These are phyloP conservation scores for Molossus alvarezi DNA, from an alignment of 2,797 vertebrate genomes.

Conservation along the genomic window DNA sequence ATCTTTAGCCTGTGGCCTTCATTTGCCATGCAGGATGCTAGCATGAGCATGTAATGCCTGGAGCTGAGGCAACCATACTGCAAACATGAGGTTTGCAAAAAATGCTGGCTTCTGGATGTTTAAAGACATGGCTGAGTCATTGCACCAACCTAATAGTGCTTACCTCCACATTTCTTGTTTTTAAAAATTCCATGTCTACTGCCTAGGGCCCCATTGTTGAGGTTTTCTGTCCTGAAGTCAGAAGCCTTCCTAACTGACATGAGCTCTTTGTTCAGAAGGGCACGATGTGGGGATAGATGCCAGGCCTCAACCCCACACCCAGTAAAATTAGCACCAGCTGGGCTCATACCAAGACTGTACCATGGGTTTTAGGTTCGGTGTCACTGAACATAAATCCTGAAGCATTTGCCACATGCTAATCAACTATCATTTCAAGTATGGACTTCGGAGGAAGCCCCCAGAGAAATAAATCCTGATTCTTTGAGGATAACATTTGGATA, in stretches of 20 bases:
- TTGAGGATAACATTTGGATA: constrained; percentile 32
- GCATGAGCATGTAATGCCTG: background rate
- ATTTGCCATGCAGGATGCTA: background rate
- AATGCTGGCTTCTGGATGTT: background rate
- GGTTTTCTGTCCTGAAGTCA: background rate
- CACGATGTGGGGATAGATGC: background rate
- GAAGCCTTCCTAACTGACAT: background rate
- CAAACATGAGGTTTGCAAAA: constrained; percentile 20
- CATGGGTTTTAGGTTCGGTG: background rate
- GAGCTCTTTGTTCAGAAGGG: background rate
- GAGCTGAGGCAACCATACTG: background rate
- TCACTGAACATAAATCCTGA: background rate
- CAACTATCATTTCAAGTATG: background rate
- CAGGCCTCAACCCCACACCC: background rate
- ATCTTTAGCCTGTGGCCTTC: background rate
- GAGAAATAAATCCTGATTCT: constrained; percentile 15
- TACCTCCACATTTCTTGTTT: background rate
- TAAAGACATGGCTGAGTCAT: background rate
- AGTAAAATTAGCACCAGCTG: background rate
- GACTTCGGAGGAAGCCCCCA: background rate
- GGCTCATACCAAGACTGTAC: background rate
- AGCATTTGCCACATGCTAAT: background rate
- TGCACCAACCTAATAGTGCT: background rate
- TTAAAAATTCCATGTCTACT: background rate
- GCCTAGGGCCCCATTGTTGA: background rate